Base-by-base conservation (phyloP, 2,797 vertebrate genomes). In the Bovichtus diacanthus region DNA sequence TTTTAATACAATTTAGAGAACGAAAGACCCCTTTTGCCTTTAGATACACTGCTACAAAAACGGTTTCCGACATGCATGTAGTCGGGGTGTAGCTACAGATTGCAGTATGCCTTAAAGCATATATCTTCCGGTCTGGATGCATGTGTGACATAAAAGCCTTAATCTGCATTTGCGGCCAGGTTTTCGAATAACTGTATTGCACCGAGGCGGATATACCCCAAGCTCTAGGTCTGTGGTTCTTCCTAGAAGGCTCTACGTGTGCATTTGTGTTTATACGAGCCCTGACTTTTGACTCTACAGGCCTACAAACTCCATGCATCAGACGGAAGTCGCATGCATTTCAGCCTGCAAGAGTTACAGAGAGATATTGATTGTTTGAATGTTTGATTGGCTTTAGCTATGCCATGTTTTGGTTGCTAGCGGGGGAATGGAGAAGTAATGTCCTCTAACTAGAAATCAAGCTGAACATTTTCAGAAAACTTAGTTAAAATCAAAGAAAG, bases 141-240 rank as follows among this genome's bases (percentile, higher is more conserved):
- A 47, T 75, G 69, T 71, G 53, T 72, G 58, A 76, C 69, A 62
- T 81, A 71, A 51, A 66, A 70, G 74, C 43, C 46, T 82, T 72
- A 80, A 77, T 87, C 70, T 91, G 84, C 75, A 59, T 18, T 82
- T 94, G 93, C 82, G 93, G 93, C 80, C 63, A 62, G 68, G 89
- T 87, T 89, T 93, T 94, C 90, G 90, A 94, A 92, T 93, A 90
- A 91, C 78, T 65, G 61, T 62, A 47, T 60, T 55, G 76, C 70
- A 82, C 31, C 54, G 67, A 79, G 85, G 80, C 93, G 90, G 92
- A 92, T 93, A 88, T 93, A 89, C 89, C 77, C 62, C 1, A 61
- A 88, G 87, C 78, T 87, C 78, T 63, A 64, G 68, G 72, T 90
- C 58, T 93, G 95, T 90, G 94, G 95, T 95, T 95, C 94, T 96